Evolutionary conservation across 2,797 vertebrate genomes (phyloP).

Genomic region (Crenuchus spilurus): DNA sequence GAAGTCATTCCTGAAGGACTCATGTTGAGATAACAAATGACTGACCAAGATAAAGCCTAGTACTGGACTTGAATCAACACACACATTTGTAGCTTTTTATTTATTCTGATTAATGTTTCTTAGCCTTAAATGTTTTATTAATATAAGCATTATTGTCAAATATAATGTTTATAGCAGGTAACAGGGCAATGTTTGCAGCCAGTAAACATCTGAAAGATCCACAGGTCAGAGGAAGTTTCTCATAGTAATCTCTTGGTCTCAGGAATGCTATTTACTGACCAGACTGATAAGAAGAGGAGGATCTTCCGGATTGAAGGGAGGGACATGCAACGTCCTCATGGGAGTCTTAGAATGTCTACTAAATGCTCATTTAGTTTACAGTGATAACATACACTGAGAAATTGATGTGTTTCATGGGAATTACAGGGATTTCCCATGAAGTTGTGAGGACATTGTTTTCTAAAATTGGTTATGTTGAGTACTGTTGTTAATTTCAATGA

Average conservation of each 20-base stretch:
- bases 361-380: constrained; percentile 63
- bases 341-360: constrained; percentile 48
- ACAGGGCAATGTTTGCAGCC: too few species aligned
- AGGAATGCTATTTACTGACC: constrained; percentile 76
- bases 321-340: constrained; percentile 58
- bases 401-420: constrained; percentile 47
- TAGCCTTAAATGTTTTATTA: background rate
- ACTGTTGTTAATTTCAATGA: too few species aligned
- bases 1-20: constrained; percentile 4
- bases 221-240: constrained; percentile 43
- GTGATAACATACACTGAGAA: constrained; percentile 48
- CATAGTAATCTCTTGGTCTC: constrained; percentile 41
- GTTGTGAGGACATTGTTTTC: background rate
- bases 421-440: constrained; percentile 16
- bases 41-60: constrained; percentile 12
- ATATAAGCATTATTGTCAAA: background rate
- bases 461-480: background rate
- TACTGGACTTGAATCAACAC: background rate
- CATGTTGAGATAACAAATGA: background rate
- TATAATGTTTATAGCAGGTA: background rate
- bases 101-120: background rate
- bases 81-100: background rate
- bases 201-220: background rate
- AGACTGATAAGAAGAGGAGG: constrained; percentile 64
- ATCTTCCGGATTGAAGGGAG: constrained; percentile 61